Evolutionary conservation across 2,797 vertebrate species (phyloP).

Genomic region (Merluccius polli): DNA sequence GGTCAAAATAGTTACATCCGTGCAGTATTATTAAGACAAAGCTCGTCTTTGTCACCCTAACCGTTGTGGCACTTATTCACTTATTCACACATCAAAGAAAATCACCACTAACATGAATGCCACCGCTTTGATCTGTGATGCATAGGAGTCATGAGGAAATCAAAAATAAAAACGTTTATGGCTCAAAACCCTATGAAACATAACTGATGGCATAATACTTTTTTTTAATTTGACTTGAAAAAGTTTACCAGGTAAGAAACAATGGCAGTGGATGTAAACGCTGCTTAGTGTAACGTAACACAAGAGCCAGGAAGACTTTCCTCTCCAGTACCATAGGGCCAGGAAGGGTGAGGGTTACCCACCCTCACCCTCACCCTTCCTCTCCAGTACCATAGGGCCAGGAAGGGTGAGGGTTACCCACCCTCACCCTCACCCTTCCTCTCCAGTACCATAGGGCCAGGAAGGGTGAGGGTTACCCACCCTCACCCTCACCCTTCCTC

Average conservation of each 20-base stretch:
- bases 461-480: too few species aligned
- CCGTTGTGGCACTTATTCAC: slow-evolving; percentile 1
- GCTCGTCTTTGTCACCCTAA: not conserved
- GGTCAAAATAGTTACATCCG: slow-evolving; percentile 4
- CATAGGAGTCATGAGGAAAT: not conserved
- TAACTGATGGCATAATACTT: not conserved
- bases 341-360: too few species aligned
- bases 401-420: too few species aligned
- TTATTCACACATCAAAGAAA: not conserved
- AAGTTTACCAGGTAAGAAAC: not conserved
- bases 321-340: too few species aligned
- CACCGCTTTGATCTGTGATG: not conserved
- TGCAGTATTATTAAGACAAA: not conserved
- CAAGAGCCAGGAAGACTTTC: not conserved
- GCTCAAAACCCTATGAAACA: not conserved
- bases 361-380: too few species aligned
- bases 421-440: too few species aligned
- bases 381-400: too few species aligned
- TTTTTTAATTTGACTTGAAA: not conserved
- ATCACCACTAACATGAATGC: not conserved
- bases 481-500: too few species aligned
- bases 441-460: not conserved
- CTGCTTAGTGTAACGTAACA: not conserved
- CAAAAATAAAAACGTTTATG: not conserved
- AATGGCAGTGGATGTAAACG: not conserved